A percentile compares a stretch with the other conserved stretches of the same genome.
Conservation (phyloP, 2,797 vertebrate species). For the Dromococcyx pavoninus region DNA sequence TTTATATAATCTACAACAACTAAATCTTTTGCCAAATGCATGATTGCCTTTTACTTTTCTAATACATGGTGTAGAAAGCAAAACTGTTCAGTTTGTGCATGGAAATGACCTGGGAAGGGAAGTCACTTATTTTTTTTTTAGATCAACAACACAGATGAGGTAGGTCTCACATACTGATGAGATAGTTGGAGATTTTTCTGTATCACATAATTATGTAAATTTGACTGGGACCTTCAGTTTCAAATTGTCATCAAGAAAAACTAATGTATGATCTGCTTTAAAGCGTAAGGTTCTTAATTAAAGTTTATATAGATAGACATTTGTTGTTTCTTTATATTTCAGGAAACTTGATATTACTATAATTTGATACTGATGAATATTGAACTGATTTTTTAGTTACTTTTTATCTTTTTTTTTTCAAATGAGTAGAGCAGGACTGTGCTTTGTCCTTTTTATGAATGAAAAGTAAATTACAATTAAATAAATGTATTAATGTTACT, state of each 20-base stretch:
- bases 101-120: conserved; percentile 75
- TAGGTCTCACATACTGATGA: conserved; percentile 69
- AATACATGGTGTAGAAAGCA: conserved; percentile 74
- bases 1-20: conserved; percentile 80
- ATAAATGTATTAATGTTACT: conserved; percentile 85
- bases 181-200: conserved; percentile 71
- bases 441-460: conserved; percentile 82
- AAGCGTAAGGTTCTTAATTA: conserved; percentile 78
- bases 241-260: conserved; percentile 75
- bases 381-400: conserved; percentile 78
- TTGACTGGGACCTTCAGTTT: conserved; percentile 81
- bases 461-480: conserved; percentile 81
- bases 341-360: conserved; percentile 77
- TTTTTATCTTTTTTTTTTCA: conserved; percentile 79
- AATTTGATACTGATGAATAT: conserved; percentile 81
- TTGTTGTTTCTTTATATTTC: conserved; percentile 82
- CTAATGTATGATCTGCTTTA: conserved; percentile 81
- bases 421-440: conserved; percentile 78
- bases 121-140: conserved; percentile 47
- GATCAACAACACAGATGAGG: conserved; percentile 47
- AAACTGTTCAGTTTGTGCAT: conserved; percentile 81
- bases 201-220: conserved; percentile 73
- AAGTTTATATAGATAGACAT: conserved; percentile 81
- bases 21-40: conserved; percentile 89
- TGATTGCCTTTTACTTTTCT: conserved; percentile 85